Conservation (phyloP, 1,140 invertebrate species). For the Caenorhabditis tropicalis region DNA sequence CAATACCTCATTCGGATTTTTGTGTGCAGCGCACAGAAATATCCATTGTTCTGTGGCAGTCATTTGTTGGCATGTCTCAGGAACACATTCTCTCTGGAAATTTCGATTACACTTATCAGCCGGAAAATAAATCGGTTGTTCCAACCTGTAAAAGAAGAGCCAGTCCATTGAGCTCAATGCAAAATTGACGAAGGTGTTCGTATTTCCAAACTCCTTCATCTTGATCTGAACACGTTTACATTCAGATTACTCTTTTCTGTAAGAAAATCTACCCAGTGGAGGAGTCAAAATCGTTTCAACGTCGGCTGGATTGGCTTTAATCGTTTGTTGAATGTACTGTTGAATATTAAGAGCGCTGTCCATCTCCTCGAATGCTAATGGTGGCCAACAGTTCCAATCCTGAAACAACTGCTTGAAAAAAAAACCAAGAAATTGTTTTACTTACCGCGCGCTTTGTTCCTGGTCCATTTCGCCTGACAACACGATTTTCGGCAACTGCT, state of each 20-base stretch:
- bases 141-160: conserved; percentile 81
- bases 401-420: conserved; percentile 71
- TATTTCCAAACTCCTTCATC: conserved; percentile 99
- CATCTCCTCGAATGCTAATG: conserved; percentile 99
- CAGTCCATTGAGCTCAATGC: conserved; percentile 96
- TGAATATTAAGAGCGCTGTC: conserved; percentile 97
- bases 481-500: background rate
- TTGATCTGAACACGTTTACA: background rate
- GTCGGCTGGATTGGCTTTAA: conserved; percentile 88
- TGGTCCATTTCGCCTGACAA: conserved; percentile 10
- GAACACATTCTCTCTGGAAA: conserved; percentile 91
- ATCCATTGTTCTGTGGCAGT: conserved; percentile 99
- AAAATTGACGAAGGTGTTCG: conserved; percentile 88
- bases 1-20: conserved; percentile 90
- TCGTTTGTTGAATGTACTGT: conserved; percentile 98
- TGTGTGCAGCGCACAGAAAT: conserved; percentile 98
- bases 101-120: too few relatives aligned
- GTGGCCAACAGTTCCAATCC: conserved; percentile 97
- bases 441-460: conserved; percentile 50
- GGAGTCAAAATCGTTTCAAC: conserved; percentile 92
- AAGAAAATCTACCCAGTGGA: conserved; percentile 74
- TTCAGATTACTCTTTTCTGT: background rate
- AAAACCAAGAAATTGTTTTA: background rate
- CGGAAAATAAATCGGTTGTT: too few relatives aligned
- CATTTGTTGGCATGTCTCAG: conserved; percentile 97